Evolutionary conservation across 2,888 invertebrate genomes (phyloP).

Genomic region (Aphodius granarius): DNA sequence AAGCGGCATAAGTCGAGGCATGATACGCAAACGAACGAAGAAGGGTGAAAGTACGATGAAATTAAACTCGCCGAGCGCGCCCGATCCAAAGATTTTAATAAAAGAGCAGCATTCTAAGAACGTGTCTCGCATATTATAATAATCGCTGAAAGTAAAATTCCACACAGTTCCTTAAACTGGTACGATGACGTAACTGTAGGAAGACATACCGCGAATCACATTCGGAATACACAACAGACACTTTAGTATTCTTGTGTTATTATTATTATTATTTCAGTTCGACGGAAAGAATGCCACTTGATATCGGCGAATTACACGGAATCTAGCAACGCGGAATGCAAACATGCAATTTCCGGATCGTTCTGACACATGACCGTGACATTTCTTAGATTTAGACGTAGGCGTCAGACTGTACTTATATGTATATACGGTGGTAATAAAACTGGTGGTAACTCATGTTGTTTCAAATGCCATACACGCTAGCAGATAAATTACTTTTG

Average conservation of each 20-base stretch:
- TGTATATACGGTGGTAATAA: background rate
- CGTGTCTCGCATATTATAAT: background rate
- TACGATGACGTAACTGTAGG: background rate
- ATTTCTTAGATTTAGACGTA: background rate
- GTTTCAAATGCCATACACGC: background rate
- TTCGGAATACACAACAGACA: background rate
- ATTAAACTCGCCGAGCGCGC: background rate
- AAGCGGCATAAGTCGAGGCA: background rate
- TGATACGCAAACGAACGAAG: background rate
- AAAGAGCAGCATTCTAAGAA: background rate
- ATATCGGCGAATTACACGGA: background rate
- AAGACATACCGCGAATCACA: background rate
- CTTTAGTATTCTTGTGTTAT: too few species aligned
- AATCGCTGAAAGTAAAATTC: background rate
- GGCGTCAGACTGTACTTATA: background rate
- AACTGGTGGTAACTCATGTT: background rate
- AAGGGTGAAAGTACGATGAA: background rate
- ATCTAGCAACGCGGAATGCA: background rate
- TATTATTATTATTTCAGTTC: background rate
- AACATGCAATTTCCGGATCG: background rate
- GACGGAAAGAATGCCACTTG: background rate
- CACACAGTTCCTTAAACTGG: background rate
- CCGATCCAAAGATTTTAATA: background rate
- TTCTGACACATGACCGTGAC: background rate
- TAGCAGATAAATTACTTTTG: too few species aligned